Evolutionary conservation across 2,113 vertebrate species (phyloP), one percentile per base, ranked within the genome.

Genomic region (Apistogramma diplotaenia): DNA sequence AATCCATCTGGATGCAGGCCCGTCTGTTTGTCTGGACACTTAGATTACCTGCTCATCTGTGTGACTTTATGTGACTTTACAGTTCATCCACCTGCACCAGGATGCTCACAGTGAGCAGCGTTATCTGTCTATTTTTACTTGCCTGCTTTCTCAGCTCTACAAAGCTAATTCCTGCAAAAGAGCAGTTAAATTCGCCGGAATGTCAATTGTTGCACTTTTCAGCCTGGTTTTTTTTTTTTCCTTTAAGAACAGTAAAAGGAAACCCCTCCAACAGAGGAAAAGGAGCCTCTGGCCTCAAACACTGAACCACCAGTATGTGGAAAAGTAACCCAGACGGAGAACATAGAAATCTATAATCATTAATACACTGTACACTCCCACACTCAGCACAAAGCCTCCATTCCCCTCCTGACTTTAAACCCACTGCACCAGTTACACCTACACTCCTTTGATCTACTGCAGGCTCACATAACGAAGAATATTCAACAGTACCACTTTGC

Each of bases 371-470:
- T 65, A 29, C 25, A 60, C 89, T 81, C 86, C 87, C 74, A 91
- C 87, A 83, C 78, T 73, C 49, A 85, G 71, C 81, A 84, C 40
- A 82, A 82, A 83, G 56, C 76, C 61, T 78, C 73, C 61, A 76
- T 76, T 81, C 67, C 40, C 74, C 84, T 81, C 46, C 81, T 76
- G 78, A 84, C 83, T 79, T 84, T 54, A 86, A 83, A 90, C 74
- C 61, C 37, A 88, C 81, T 82, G 83, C 77, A 89, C 56, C 75
- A 67, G 82, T 55, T 79, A 91, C 89, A 91, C 90, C 89, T 89
- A 88, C 90, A 88, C 85, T 82, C 25, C 78, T 92, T 76, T 91
- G 72, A 91, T 87, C 61, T 81, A 40, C 72, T 79, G 83, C 59
- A 81, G 55, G 72, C 87, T 83, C 81, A 79, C 74, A 78, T 61